A percentile compares a stretch with the other conserved stretches of the same genome.
Evolutionary conservation across 1,140 invertebrate genomes (phyloP).

Genomic region (Heliothis virescens): DNA sequence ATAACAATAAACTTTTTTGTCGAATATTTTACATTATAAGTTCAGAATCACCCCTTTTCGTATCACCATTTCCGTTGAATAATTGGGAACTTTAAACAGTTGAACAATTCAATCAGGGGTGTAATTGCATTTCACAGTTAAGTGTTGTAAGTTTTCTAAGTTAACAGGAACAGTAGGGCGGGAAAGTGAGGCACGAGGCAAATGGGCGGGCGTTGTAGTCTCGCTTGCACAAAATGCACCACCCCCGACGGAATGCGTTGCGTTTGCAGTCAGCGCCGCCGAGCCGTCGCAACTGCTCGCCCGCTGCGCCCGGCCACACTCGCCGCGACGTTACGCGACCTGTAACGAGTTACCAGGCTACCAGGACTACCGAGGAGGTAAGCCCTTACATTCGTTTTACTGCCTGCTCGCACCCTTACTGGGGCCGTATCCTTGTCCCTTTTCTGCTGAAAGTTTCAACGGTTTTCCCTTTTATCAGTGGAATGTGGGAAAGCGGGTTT

Average conservation of each 20-base stretch:
- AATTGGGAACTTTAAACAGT: background rate
- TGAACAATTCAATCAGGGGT: slow-evolving; percentile 55
- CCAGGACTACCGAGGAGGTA: slow-evolving; percentile 74
- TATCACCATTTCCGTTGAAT: background rate
- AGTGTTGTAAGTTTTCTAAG: slow-evolving; percentile 75
- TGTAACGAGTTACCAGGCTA: slow-evolving; percentile 82
- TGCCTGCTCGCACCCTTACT: slow-evolving; percentile 66
- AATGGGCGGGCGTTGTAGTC: slow-evolving; percentile 83
- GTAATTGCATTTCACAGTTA: slow-evolving; percentile 64
- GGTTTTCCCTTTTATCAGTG: slow-evolving; percentile 84
- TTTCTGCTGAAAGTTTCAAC: slow-evolving; percentile 64
- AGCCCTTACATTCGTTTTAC: slow-evolving; percentile 75
- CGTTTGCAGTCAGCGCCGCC: slow-evolving; percentile 77
- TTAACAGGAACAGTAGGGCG: slow-evolving; percentile 77
- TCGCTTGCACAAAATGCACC: slow-evolving; percentile 83
- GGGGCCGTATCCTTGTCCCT: slow-evolving; percentile 64
- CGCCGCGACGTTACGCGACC: slow-evolving; percentile 74
- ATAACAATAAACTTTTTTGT: background rate
- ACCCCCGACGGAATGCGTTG: slow-evolving; percentile 75
- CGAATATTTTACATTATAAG: background rate
- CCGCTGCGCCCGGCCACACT: slow-evolving; percentile 62
- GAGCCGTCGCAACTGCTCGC: slow-evolving; percentile 74
- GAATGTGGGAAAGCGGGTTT: slow-evolving; percentile 85
- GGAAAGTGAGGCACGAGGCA: slow-evolving; percentile 83
- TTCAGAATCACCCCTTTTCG: background rate